Evolutionary conservation across 2,797 vertebrate genomes (phyloP), one percentile per base, ranked within the genome.

Genomic region (Microctenopoma lineatum): DNA sequence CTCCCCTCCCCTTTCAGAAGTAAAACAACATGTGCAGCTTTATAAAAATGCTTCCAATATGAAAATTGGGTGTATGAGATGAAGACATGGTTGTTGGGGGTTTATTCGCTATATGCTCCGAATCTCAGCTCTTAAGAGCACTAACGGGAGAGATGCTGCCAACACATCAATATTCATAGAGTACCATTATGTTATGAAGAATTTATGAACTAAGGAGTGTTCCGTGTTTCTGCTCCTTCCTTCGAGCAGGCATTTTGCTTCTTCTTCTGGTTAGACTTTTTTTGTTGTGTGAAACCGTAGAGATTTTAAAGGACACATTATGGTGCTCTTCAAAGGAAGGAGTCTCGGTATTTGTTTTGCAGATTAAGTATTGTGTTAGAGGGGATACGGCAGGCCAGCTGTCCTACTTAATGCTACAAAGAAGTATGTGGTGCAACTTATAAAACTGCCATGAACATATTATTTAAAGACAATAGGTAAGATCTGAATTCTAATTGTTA

Each of bases 81-180:
- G 36, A 51, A 68, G 27, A 66, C 74, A 63, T 12, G 56, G 59
- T 59, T 81, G 48, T 57, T 79, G 52, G 51, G 51, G 21, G 68
- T 80, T 75, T 78, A 62, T 79, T 71, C 75, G 79, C 27, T 29
- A 4, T 29, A 29, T 68, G 76, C 77, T 70, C 57, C 13, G 41
- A 34, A 77, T 62, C 61, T 46, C 34, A 80, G 84, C 79, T 84
- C 74, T 84, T 69, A 68, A 69, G 58, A 87, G 81, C 87, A 82
- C 83, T 80, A 73, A 75, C 47, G 21, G 82, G 76, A 86, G 79
- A 54, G 85, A 87, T 84, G 85, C 82, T 80, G 85, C 69, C 81
- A 51, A 66, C 4, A 14, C 87, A 92, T 92, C 83, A 92, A 93
- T 92, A 92, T 93, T 93, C 70, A 92, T 87, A 68, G 54, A 4